These are phyloP conservation scores for Drosophila acutilabella DNA, from an alignment of 2,888 invertebrate species.

Conservation along the genomic window DNA sequence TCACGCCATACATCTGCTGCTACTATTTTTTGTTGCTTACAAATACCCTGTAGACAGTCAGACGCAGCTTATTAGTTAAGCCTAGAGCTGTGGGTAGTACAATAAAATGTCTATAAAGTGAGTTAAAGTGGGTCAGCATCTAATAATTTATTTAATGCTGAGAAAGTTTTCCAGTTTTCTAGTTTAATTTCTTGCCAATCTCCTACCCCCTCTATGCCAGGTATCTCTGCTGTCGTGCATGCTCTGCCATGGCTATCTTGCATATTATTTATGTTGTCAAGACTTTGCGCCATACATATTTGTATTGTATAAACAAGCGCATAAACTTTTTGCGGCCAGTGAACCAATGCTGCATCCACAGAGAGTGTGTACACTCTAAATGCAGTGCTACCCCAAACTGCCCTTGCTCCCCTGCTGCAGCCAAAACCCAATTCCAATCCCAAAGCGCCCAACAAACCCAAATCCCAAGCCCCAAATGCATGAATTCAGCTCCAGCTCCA, in stretches of 20 bases:
- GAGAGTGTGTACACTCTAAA: constrained; percentile 14
- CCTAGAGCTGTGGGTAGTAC: neutral
- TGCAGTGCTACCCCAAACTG: constrained; percentile 24
- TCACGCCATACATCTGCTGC: constrained; percentile 23
- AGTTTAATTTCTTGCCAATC: too few relatives aligned
- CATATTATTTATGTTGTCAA: constrained; percentile 46
- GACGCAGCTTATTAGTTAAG: neutral
- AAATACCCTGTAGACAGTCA: constrained; percentile 30
- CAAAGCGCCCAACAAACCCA: neutral
- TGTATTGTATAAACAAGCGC: constrained; percentile 48
- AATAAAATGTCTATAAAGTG: neutral
- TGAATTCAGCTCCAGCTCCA: constrained; percentile 33
- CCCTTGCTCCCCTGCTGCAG: neutral
- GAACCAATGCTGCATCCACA: constrained; percentile 43
- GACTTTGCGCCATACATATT: constrained; percentile 31
- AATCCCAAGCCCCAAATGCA: constrained; percentile 12
- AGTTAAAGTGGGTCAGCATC: neutral
- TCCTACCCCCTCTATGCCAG: neutral
- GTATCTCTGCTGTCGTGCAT: constrained; percentile 23
- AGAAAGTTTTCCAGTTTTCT: too few relatives aligned
- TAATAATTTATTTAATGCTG: too few relatives aligned
- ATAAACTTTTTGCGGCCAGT: constrained; percentile 41
- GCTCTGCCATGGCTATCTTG: constrained; percentile 1
- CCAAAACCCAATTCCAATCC: constrained; percentile 6
- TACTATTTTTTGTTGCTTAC: constrained; percentile 23